These are phyloP conservation scores for Oscheius sp. DNA, from an alignment of 1,140 invertebrate genomes.

Conservation along the genomic window DNA sequence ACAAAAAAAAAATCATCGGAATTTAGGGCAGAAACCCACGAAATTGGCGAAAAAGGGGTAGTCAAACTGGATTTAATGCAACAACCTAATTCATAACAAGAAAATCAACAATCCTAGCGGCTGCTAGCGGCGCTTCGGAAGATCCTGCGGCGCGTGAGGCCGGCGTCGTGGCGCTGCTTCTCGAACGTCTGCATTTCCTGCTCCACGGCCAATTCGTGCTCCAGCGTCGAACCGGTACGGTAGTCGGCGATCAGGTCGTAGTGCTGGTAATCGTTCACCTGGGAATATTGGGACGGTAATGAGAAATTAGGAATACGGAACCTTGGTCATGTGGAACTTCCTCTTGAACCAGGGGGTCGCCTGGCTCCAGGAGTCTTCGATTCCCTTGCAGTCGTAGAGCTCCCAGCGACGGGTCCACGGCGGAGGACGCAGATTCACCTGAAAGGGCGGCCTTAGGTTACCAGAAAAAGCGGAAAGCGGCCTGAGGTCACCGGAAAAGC, in stretches of 20 bases:
- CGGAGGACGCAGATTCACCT: slow-evolving; percentile 58
- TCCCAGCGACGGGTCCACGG: slow-evolving; percentile 58
- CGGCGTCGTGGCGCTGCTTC: slow-evolving; percentile 36
- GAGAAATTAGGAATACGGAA: background rate
- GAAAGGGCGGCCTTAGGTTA: slow-evolving; percentile 22
- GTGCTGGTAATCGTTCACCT: slow-evolving; percentile 46
- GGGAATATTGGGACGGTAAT: background rate
- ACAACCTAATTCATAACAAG: too few relatives aligned
- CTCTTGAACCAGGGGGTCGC: slow-evolving; percentile 56
- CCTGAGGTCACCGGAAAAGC: too few relatives aligned
- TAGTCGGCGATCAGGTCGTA: slow-evolving; percentile 56
- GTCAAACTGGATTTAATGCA: too few relatives aligned
- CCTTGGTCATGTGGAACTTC: slow-evolving; percentile 49
- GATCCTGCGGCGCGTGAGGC: slow-evolving; percentile 44
- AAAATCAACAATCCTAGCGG: background rate
- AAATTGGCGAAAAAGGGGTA: too few relatives aligned
- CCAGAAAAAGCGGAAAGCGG: too few relatives aligned
- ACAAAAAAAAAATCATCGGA: background rate
- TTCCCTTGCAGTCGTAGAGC: slow-evolving; percentile 46
- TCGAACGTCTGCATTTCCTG: slow-evolving; percentile 53
- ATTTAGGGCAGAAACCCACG: too few relatives aligned
- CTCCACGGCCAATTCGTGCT: slow-evolving; percentile 48
- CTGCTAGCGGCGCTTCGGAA: slow-evolving; percentile 40
- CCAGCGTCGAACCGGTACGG: slow-evolving; percentile 43
- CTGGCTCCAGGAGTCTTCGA: slow-evolving; percentile 54